Evolutionary conservation across 2,113 vertebrate genomes (phyloP).

Genomic region (Ptyas mucosa): DNA sequence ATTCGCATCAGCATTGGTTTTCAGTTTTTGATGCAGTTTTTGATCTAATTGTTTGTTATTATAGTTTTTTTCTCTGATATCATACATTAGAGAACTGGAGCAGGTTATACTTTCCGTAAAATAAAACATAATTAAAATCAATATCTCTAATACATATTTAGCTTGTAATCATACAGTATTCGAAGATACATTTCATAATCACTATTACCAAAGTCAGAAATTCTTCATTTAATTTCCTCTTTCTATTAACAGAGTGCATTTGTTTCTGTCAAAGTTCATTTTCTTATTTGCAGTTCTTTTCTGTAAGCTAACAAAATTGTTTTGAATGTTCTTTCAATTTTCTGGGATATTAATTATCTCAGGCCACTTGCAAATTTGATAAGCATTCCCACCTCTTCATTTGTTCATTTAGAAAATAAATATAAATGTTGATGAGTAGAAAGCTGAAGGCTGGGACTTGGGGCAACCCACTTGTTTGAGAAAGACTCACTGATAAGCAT

Average conservation of each 20-base stretch:
- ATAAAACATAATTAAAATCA: background rate
- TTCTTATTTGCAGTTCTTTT: background rate
- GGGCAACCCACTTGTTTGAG: background rate
- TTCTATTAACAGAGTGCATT: background rate
- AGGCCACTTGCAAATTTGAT: background rate
- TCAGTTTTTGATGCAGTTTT: background rate
- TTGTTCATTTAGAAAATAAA: background rate
- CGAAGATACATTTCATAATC: background rate
- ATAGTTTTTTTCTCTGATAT: background rate
- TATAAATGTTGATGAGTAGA: background rate
- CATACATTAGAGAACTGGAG: background rate
- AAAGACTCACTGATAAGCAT: background rate
- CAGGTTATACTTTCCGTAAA: background rate
- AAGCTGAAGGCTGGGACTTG: background rate
- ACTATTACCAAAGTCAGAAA: background rate
- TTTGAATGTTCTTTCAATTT: background rate
- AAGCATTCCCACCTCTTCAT: background rate
- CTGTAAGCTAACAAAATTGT: background rate
- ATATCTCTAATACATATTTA: background rate
- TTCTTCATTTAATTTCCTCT: background rate
- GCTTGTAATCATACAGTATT: background rate
- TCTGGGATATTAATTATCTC: background rate
- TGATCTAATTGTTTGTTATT: background rate
- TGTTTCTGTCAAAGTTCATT: background rate
- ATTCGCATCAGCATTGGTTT: background rate